Conservation (phyloP, 2,113 vertebrate genomes). For the Prunella fulvescens region DNA sequence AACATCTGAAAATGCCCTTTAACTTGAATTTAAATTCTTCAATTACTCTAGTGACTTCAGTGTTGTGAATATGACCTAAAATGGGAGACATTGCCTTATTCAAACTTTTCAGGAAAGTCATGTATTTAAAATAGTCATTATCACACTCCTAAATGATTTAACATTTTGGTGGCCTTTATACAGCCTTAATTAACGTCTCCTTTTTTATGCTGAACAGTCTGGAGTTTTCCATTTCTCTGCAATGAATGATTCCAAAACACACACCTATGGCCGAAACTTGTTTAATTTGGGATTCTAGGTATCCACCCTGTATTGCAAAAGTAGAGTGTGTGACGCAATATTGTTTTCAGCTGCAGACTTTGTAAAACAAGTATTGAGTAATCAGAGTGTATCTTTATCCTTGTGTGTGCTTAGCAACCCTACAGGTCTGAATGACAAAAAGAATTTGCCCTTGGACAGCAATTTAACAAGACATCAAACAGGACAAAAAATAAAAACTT, state of each 20-base stretch:
- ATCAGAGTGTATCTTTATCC: conserved; percentile 59
- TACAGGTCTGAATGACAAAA: conserved; percentile 49
- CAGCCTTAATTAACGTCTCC: neutral
- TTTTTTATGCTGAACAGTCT: neutral
- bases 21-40: neutral
- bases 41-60: neutral
- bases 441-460: conserved; percentile 48
- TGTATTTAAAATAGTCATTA: neutral
- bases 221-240: conserved; percentile 28
- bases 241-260: conserved; percentile 35
- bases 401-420: conserved; percentile 51
- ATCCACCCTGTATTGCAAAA: conserved; percentile 71
- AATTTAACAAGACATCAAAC: conserved; percentile 45
- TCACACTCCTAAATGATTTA: neutral
- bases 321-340: conserved; percentile 56
- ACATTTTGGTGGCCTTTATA: conserved; percentile 10
- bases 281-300: conserved; percentile 60
- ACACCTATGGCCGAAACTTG: conserved; percentile 42
- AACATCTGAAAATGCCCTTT: neutral
- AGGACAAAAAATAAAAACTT: neutral
- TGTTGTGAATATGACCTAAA: neutral
- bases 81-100: neutral
- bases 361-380: conserved; percentile 72
- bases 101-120: neutral
- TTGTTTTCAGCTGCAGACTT: conserved; percentile 54